Base-by-base conservation (phyloP, 37 sponge, comb jelly and placozoan genomes). In the Chondrosia reniformis region DNA sequence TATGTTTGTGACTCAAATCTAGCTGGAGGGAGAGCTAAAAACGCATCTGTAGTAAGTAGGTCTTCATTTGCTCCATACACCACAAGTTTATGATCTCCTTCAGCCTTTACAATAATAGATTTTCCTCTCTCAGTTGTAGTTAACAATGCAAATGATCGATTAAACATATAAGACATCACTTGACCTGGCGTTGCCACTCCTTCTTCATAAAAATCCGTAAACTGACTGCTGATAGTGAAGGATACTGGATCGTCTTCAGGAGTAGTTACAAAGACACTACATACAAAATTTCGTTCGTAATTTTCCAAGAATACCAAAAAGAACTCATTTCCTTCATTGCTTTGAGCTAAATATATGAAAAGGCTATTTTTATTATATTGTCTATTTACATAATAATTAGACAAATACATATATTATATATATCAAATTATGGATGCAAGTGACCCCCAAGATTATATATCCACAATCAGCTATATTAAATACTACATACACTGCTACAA, bases 31-130 rank as follows among this genome's bases (percentile, higher is more conserved):
- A 85, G 76, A 65, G 75, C 85, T 33, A 85, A 40, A 38, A 85
- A 85, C 6, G 80, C 63, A 79, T 85, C 85, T 25, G 76, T 59
- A 13, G 75, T 66, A 3, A 32, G 15, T 0, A 4, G 33, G 36
- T 79, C 63, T 7, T 85, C 79, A 45, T 85, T 85, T 2, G 75
- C 22, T 30, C 80, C 80, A 46, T 55, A 59, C 41, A 85, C 75
- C 10, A 63, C 61, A 10, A 79, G 25, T 21, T 21, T 39, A 43
- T 39, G n/a, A 24, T 44, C 43, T 9, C 24, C 41, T 1, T 36
- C 42, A 7, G 72, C 39, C 15, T 39, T 41, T 39, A 69, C 72
- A 31, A 40, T 39, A 2, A 69, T 24, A 30, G 61, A 30, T 13
- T 30, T 25, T 34, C 44, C 19, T 9, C 72, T 19, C 24, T 69